Evolutionary conservation across 1,140 invertebrate species (phyloP).

Genomic region (Telenomus remus): DNA sequence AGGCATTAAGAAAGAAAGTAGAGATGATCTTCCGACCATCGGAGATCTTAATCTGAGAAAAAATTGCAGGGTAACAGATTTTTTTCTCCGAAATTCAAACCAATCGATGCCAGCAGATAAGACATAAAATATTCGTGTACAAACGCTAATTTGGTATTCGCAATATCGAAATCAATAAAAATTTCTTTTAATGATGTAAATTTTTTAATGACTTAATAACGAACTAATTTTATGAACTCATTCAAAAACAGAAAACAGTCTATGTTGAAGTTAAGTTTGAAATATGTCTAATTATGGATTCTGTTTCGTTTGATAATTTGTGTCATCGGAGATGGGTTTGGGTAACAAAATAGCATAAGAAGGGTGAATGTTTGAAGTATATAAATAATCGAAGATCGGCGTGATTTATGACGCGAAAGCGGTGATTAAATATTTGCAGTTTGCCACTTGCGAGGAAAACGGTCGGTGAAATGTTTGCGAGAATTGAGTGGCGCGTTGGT

Average conservation of each 20-base stretch:
- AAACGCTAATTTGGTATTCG: too few species aligned
- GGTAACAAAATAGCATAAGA: conserved; percentile 11
- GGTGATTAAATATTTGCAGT: conserved; percentile 38
- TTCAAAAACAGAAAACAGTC: too few species aligned
- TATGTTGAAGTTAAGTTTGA: too few species aligned
- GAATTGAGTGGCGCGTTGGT: conserved; percentile 31
- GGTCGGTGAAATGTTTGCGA: conserved; percentile 17
- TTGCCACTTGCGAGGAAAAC: conserved; percentile 32
- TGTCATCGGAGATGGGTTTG: conserved; percentile 13
- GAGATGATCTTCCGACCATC: conserved; percentile 15
- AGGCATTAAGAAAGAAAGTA: conserved; percentile 2
- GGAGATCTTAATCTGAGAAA: conserved; percentile 24
- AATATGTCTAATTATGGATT: neutral
- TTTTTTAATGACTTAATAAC: too few species aligned
- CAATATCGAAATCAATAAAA: too few species aligned
- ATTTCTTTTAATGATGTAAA: too few species aligned
- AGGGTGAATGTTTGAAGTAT: conserved; percentile 23
- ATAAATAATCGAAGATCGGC: conserved; percentile 29
- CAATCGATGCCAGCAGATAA: neutral
- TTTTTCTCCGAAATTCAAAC: conserved; percentile 8
- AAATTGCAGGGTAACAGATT: conserved; percentile 27
- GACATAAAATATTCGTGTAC: too few species aligned
- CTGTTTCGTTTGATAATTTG: neutral
- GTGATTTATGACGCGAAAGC: conserved; percentile 35
- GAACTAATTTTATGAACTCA: too few species aligned